Evolutionary conservation across 2,113 vertebrate genomes (phyloP), one percentile per base, ranked within the genome.

Genomic region (Catharus minimus): DNA sequence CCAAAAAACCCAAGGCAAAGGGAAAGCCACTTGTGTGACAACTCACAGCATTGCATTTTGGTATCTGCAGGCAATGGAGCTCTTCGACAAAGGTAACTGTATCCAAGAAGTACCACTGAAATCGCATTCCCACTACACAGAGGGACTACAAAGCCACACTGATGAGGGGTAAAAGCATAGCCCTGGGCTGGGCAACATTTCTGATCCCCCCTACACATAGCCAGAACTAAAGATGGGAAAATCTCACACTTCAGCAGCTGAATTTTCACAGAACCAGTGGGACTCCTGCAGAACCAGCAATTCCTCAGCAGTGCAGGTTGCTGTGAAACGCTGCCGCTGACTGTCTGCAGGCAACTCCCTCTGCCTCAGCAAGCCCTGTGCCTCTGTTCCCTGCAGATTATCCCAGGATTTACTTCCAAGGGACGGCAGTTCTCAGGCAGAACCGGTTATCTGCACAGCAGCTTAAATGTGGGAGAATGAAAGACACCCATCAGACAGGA

Each of bases 371-470:
- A 80, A 9, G 46, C 86, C 72, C 28, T 6, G 38, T 24, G 86
- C 88, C 82, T 79, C 86, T 26, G 64, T 27, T 73, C 58, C 16
- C 65, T 56, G 91, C 65, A 66, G 68, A 83, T 93, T 67, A 89
- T 15, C 79, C 1, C 4, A n/a, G 80, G 83, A 90, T 93, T 95
- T 83, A 39, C 33, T 86, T 41, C 74, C 92, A 62, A 62, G 65
- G 81, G 77, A 22, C 10, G 30, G 47, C 77, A 87, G 65, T 15
- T 75, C 83, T 47, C 71, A 9, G 76, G 77, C 83, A 43, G 49
- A 88, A 81, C 24, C 1, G 3, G 47, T 74, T 86, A 55, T 43
- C 69, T 14, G 69, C 58, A 27, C 53, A 2, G 68, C 77, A 78
- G 86, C 22, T 83, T 9, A 32, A 53, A 22, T 9, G 73, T 53